Conservation (phyloP, 2,888 invertebrate genomes). For the Nyleta sp. region DNA sequence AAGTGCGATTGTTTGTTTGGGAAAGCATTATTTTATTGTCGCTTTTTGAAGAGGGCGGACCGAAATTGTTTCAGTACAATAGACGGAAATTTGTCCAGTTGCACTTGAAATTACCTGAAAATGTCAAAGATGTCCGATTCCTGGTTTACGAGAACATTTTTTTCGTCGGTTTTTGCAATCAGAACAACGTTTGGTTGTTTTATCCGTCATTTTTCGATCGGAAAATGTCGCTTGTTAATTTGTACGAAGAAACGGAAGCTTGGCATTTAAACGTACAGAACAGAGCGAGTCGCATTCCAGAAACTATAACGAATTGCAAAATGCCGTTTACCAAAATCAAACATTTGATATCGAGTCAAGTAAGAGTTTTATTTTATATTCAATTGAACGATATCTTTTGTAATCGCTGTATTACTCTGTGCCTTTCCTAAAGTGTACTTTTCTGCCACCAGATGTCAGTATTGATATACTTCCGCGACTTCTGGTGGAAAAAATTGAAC, state of each 20-base stretch:
- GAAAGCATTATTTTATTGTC: conserved; percentile 15
- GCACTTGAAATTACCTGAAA: neutral
- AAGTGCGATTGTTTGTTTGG: neutral
- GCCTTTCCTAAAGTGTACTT: no score
- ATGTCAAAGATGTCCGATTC: conserved; percentile 7
- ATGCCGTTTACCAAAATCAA: conserved; percentile 6
- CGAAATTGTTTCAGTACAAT: conserved; percentile 11
- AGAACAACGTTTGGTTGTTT: conserved; percentile 6
- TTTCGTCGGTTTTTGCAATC: conserved; percentile 4
- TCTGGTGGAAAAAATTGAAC: no score
- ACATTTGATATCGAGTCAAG: conserved; percentile 19
- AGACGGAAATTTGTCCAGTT: conserved; percentile 11
- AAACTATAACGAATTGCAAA: conserved; percentile 9
- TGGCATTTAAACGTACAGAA: conserved; percentile 18
- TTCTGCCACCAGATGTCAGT: no score
- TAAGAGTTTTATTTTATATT: no score
- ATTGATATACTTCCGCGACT: no score
- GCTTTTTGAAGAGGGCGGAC: neutral
- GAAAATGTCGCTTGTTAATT: neutral
- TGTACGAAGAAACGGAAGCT: conserved; percentile 23
- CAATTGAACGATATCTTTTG: no score
- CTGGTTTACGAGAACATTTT: conserved; percentile 4
- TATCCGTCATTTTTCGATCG: conserved; percentile 7
- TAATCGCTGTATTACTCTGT: no score
- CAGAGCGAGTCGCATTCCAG: neutral